phyloP scores from a whole-genome alignment of 2,888 invertebrate species.

The Coleophora flavipennella region DNA sequence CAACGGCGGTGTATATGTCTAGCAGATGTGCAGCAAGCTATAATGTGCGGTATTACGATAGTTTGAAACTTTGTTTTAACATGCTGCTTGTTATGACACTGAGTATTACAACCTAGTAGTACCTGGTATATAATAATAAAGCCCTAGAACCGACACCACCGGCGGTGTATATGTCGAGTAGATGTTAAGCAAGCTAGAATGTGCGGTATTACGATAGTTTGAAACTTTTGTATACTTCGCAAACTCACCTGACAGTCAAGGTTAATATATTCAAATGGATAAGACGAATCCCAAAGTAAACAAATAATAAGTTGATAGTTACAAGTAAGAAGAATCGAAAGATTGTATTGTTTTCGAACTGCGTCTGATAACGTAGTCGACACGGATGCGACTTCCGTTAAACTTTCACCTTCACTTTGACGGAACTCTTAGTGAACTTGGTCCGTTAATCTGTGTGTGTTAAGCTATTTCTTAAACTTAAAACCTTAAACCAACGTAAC shows the following conservation, averaged over 20 bases:
- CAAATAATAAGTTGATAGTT: no score
- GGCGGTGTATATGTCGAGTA: background rate
- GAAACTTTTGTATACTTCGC: background rate
- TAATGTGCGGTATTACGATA: background rate
- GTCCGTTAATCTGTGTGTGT: no score
- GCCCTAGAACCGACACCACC: background rate
- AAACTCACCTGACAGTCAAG: background rate
- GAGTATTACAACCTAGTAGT: conserved; percentile 1
- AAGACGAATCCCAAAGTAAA: no score
- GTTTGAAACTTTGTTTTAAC: background rate
- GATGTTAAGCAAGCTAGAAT: no score
- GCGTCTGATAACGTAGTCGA: no score
- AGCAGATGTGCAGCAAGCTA: no score
- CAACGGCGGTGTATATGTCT: background rate
- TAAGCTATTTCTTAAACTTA: background rate
- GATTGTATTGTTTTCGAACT: no score
- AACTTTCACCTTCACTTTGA: background rate
- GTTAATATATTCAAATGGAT: no score
- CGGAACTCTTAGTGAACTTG: background rate
- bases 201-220: background rate
- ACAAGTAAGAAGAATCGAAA: no score
- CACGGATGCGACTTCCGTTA: no score
- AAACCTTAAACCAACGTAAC: background rate
- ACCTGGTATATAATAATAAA: background rate
- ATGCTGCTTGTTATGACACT: conserved; percentile 5